Evolutionary conservation across 2,888 invertebrate species (phyloP), one percentile per base, ranked within the genome.

Genomic region (Bellardia bayeri): DNA sequence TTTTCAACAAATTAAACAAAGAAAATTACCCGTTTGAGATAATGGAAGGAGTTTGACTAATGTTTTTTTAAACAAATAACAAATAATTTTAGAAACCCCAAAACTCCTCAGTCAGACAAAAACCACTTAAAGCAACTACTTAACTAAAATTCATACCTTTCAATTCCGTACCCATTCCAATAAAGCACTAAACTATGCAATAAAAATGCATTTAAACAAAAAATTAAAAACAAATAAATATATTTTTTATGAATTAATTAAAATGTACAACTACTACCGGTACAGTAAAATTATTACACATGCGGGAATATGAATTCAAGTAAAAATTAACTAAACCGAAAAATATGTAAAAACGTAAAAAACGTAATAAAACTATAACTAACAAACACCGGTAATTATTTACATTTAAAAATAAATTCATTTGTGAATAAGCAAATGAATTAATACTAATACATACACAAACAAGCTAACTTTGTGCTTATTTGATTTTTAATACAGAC

Each of bases 251-350:
- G 69, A 81, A 71, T 68, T 69, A 40, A 80, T 74, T 30, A 75
- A 81, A 74, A 63, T 68, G 16, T 40, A 84, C 37, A 80, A 69
- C 80, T 68, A 85, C 81, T 85, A 56, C 85, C 85, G 85, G 80
- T 79, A 66, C 23, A 61, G 14, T 37, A 49, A 30, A 63, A 37
- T 63, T 51, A 13, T 64, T 61, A 66, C 69, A 80, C 68, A 74
- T 37, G 49, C n/a, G 40, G 58, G 30, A 42, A 63, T 71, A 37
- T 64, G n/a, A 68, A 63, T 56, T 63, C 13, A 64, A 42, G 74
- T 16, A 23, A 68, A n/a, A 23, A 16, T 14, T 11, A 85, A 75
- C 37, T 74, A 74, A 68, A 74, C 37, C 49, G 37, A 72, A 84
- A 72, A 56, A 14, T 40, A 37, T 16, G 54, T 30, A 51, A 2